Evolutionary conservation across 2,888 invertebrate genomes (phyloP).

Genomic region (Coronaproctus castanopsis): DNA sequence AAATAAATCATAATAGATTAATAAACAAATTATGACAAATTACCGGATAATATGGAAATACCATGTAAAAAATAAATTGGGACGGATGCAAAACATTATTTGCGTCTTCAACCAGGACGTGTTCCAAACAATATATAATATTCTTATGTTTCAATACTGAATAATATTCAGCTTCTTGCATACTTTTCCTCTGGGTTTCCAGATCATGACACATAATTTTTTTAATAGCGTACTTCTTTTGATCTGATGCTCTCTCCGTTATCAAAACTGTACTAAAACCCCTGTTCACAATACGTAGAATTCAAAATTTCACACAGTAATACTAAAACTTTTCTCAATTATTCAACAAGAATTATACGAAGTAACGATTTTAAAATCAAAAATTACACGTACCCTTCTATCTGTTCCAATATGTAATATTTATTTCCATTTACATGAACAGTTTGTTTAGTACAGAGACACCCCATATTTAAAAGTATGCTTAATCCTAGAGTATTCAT

Average conservation of each 20-base stretch:
- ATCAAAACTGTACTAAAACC: conserved; percentile 11
- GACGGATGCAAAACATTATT: conserved; percentile 27
- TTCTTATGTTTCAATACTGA: conserved; percentile 44
- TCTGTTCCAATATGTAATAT: conserved; percentile 44
- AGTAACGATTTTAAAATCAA: conserved; percentile 1
- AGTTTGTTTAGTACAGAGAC: conserved; percentile 52
- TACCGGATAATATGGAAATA: conserved; percentile 9
- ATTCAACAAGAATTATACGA: too few species aligned
- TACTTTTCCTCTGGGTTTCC: conserved; percentile 49
- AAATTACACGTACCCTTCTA: conserved; percentile 43
- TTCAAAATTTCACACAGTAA: too few species aligned
- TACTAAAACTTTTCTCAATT: too few species aligned
- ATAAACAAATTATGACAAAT: conserved; percentile 5
- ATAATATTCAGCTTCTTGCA: conserved; percentile 53
- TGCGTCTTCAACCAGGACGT: conserved; percentile 43
- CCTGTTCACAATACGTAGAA: too few species aligned
- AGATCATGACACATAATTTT: conserved; percentile 57
- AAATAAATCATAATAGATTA: too few species aligned
- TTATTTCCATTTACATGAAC: conserved; percentile 46
- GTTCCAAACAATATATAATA: conserved; percentile 46
- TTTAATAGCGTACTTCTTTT: conserved; percentile 52
- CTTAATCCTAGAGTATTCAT: conserved; percentile 51
- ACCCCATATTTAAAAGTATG: conserved; percentile 49
- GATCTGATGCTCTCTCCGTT: conserved; percentile 26
- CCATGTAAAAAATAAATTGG: conserved; percentile 2